phyloP scores from a whole-genome alignment of 2,113 vertebrate species.

The Labrus mixtus region DNA sequence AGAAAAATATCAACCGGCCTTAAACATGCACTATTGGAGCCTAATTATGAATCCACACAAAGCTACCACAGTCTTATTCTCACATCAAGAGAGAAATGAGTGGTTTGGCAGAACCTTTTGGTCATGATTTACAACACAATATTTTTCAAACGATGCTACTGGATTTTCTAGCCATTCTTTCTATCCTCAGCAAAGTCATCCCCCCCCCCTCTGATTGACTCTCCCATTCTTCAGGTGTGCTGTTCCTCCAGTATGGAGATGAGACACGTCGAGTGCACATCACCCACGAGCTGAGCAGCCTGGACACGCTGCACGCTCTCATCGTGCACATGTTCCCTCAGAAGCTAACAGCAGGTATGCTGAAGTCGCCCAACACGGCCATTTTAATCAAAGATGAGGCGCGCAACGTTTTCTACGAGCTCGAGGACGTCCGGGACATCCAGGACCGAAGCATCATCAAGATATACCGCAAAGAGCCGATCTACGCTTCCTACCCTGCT shows the following conservation, averaged over 20 bases:
- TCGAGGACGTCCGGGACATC: constrained; percentile 97
- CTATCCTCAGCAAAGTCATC: constrained; percentile 8
- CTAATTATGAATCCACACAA: constrained; percentile 6
- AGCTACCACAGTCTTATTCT: background rate
- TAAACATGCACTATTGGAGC: background rate
- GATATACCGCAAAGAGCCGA: constrained; percentile 96
- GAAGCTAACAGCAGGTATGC: constrained; percentile 98
- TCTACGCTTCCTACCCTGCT: constrained; percentile 94
- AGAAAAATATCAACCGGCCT: background rate
- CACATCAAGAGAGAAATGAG: constrained; percentile 3
- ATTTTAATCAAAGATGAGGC: constrained; percentile 99
- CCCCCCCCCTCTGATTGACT: constrained; percentile 16
- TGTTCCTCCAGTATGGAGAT: constrained; percentile 98
- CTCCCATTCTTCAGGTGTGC: constrained; percentile 86
- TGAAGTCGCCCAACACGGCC: constrained; percentile 97
- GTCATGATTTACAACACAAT: background rate
- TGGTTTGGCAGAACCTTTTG: background rate
- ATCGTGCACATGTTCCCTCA: constrained; percentile 99
- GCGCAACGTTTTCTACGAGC: constrained; percentile 97
- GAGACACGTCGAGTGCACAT: constrained; percentile 98
- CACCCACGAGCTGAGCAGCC: constrained; percentile 97
- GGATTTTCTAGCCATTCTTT: background rate
- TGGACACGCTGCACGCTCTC: constrained; percentile 98
- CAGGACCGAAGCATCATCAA: constrained; percentile 99
- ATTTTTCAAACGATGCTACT: background rate